phyloP scores from a whole-genome alignment of 1,140 invertebrate genomes.

The Euura lappo region DNA sequence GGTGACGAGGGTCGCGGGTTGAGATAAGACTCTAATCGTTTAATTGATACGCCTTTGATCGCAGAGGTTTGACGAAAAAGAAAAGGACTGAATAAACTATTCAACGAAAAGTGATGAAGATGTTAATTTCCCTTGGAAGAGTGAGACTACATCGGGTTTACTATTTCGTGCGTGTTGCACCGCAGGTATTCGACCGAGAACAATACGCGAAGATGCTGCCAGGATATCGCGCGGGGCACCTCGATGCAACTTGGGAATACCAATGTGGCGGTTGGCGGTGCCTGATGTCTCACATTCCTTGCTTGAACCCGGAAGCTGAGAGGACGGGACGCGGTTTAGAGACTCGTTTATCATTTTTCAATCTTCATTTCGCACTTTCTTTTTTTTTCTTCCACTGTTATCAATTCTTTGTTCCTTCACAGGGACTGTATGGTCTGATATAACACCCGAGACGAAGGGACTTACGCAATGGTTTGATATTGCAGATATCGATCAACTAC shows the following conservation, averaged over 20 bases:
- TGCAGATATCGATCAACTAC: not conserved
- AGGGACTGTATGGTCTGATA: too few species aligned
- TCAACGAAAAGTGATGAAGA: not conserved
- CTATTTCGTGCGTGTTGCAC: not conserved
- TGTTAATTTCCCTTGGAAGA: not conserved
- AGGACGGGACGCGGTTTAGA: not conserved
- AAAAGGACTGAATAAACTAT: not conserved
- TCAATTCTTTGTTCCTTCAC: too few species aligned
- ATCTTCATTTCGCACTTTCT: not conserved
- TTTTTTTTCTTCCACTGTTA: not conserved
- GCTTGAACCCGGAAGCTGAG: not conserved
- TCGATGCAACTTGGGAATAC: conserved; percentile 6
- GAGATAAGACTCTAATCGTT: conserved; percentile 2
- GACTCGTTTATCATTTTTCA: conserved; percentile 5
- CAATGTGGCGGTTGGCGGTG: not conserved
- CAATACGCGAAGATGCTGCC: not conserved
- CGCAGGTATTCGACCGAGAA: not conserved
- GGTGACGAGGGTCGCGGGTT: conserved; percentile 4
- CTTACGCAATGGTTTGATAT: not conserved
- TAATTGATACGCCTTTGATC: conserved; percentile 5
- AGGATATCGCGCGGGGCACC: not conserved
- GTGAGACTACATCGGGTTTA: not conserved
- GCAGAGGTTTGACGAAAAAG: not conserved
- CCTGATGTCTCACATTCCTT: not conserved
- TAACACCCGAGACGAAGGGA: not conserved